Evolutionary conservation across 2,113 vertebrate species (phyloP).

Genomic region (Stercorarius parasiticus): DNA sequence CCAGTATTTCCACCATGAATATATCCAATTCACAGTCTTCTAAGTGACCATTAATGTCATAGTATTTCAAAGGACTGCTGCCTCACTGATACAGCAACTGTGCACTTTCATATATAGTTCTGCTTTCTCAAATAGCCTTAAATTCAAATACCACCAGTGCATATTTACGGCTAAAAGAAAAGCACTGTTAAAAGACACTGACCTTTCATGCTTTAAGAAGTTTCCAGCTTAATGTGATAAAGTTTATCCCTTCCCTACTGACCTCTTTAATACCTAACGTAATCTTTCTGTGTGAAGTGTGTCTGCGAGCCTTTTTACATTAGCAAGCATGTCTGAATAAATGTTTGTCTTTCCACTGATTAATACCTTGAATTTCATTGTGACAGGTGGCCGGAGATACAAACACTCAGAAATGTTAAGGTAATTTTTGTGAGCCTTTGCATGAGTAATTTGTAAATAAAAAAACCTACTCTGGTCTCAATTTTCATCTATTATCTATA

Average conservation of each 20-base stretch:
- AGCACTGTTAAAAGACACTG: neutral
- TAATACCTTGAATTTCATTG: neutral
- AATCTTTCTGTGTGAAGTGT: neutral
- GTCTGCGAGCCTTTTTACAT: neutral
- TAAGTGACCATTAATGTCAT: neutral
- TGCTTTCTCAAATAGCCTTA: neutral
- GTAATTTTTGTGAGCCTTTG: neutral
- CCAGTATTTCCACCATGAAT: neutral
- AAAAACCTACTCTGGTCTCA: neutral
- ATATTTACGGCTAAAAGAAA: neutral
- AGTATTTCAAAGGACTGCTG: neutral
- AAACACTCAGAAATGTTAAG: neutral
- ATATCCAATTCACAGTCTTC: neutral
- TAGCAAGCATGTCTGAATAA: neutral
- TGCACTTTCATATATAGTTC: neutral
- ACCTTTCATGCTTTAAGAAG: constrained; percentile 19
- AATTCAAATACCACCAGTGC: neutral
- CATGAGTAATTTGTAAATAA: neutral
- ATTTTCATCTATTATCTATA: neutral
- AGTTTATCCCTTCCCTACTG: constrained; percentile 10
- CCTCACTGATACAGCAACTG: neutral
- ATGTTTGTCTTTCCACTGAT: neutral
- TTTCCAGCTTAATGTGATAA: neutral
- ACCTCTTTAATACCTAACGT: neutral
- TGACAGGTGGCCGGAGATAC: neutral